These are phyloP conservation scores for Vombatus ursinus DNA, from an alignment of 2,113 vertebrate genomes.

Conservation along the genomic window DNA sequence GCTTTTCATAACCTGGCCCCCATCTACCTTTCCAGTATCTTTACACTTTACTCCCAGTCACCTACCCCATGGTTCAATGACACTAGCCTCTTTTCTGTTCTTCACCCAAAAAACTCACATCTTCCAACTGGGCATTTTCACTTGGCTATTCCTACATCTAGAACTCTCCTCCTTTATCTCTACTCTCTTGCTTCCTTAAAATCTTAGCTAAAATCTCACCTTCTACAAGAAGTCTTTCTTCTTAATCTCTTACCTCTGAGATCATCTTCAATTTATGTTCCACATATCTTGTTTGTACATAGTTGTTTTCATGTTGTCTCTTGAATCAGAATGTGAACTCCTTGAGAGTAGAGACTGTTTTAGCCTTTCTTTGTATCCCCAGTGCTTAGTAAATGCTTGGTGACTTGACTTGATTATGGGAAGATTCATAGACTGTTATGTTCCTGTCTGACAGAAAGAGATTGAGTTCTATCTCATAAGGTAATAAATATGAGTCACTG, in stretches of 20 bases:
- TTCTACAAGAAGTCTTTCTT: not conserved
- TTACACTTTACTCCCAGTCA: not conserved
- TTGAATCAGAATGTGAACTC: too few relatives aligned
- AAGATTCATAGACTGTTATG: too few relatives aligned
- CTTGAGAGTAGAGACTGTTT: too few relatives aligned
- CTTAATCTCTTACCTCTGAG: not conserved
- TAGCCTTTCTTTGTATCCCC: too few relatives aligned
- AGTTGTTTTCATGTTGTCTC: not conserved
- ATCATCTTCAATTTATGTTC: not conserved
- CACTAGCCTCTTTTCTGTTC: not conserved
- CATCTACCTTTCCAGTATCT: not conserved
- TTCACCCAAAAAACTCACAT: not conserved
- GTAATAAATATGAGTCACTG: too few relatives aligned
- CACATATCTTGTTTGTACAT: not conserved
- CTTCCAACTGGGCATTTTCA: not conserved
- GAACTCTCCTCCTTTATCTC: not conserved
- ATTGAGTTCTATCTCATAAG: too few relatives aligned
- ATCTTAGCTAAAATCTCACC: not conserved
- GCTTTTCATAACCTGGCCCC: not conserved
- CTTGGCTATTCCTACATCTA: not conserved
- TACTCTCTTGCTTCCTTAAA: not conserved
- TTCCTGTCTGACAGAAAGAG: too few relatives aligned
- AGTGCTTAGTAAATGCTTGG: too few relatives aligned
- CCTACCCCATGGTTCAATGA: not conserved
- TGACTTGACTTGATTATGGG: too few relatives aligned